Evolutionary conservation across 2,113 vertebrate genomes (phyloP), one percentile per base, ranked within the genome.

Genomic region (Tetrax tetrax): DNA sequence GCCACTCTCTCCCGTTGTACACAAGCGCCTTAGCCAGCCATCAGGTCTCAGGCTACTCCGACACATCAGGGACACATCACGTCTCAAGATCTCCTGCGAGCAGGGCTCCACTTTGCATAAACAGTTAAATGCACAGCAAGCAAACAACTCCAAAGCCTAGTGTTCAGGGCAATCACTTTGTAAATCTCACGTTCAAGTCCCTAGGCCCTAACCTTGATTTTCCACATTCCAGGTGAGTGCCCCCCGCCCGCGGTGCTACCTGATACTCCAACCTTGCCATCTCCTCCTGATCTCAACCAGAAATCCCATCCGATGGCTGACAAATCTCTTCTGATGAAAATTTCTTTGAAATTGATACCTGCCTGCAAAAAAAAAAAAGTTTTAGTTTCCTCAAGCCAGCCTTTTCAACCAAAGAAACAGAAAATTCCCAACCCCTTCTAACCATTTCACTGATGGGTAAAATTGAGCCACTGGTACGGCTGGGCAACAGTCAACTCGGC

Each of bases 151-250:
- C 2, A 84, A 72, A 82, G 61, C 74, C 33, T n/a, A 0, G 27
- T 4, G 12, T 51, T 81, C 45, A 31, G 81, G 84, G 56, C 66
- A 57, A 24, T 79, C 1, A 2, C 51, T 89, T 43, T 60, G 65
- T 41, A 76, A 93, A 87, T 65, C 81, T 79, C 94, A 95, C 2
- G 87, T 95, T 93, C 87, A 95, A 96, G 95, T 94, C 91, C 72
- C 64, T 60, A 45, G 81, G 74, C 84, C 89, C 4, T 16, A 79
- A 96, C 94, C 95, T 95, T 89, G 91, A 91, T 94, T 96, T 96
- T 96, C 96, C 95, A 96, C 96, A 97, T 97, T 96, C 95, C 96
- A 96, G 95, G 95, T 97, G 91, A 96, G 78, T 69, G 93, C 70
- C 87, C 81, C 28, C 81, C 28, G 7, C 87, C 89, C 2, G 0